These are phyloP conservation scores for Oegoconia quadripuncta DNA, from an alignment of 2,888 invertebrate species.

Conservation along the genomic window DNA sequence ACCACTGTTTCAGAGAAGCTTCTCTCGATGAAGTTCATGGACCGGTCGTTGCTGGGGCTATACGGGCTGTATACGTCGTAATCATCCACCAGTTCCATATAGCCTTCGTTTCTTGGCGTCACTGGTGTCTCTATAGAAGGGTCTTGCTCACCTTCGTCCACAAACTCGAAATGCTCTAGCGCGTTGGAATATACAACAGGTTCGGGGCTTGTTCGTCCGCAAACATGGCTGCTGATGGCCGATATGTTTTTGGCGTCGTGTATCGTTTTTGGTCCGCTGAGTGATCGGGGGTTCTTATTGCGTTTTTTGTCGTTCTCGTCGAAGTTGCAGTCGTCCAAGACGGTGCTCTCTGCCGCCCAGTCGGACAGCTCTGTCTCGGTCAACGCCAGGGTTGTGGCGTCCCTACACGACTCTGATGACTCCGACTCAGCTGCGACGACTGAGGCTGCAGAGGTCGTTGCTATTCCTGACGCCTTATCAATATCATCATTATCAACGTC, in stretches of 20 bases:
- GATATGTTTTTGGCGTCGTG: constrained; percentile 65
- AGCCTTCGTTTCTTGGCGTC: constrained; percentile 56
- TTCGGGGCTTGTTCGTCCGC: constrained; percentile 56
- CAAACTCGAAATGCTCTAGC: constrained; percentile 89
- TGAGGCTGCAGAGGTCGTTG: constrained; percentile 60
- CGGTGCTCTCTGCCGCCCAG: constrained; percentile 90
- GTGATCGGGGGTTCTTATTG: constrained; percentile 49
- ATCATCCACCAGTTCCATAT: constrained; percentile 69
- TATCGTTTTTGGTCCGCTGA: constrained; percentile 57
- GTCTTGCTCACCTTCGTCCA: constrained; percentile 92
- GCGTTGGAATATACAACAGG: constrained; percentile 73
- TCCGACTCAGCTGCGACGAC: constrained; percentile 62
- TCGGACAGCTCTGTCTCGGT: constrained; percentile 94
- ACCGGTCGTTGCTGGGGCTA: constrained; percentile 64
- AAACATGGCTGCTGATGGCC: constrained; percentile 60
- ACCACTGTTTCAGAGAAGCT: constrained; percentile 59
- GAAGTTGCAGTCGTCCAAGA: constrained; percentile 85
- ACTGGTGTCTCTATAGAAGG: constrained; percentile 80
- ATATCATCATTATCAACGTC: too few relatives aligned
- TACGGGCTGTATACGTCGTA: constrained; percentile 59
- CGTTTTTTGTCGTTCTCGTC: constrained; percentile 54
- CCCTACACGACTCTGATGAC: constrained; percentile 84
- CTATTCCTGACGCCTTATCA: constrained; percentile 46
- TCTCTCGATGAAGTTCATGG: constrained; percentile 79
- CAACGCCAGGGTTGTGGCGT: constrained; percentile 84